Evolutionary conservation across 2,113 vertebrate genomes (phyloP).

Genomic region (Cynoglossus semilaevis): DNA sequence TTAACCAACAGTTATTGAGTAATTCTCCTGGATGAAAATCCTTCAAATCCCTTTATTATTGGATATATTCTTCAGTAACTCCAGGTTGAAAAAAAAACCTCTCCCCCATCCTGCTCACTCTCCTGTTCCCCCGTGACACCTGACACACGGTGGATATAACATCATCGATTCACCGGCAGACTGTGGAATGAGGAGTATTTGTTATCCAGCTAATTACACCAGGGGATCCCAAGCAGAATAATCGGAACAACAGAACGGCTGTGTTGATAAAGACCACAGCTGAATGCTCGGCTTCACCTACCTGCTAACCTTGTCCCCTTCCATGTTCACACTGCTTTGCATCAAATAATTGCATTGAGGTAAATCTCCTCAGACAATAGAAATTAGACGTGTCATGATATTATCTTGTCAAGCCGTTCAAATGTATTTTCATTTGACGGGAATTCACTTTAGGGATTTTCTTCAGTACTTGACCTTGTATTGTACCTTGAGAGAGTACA

Average conservation of each 20-base stretch:
- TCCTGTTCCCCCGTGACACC: slow-evolving; percentile 33
- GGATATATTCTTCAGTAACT: background rate
- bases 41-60: background rate
- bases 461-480: slow-evolving; percentile 7
- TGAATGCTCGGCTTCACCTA: slow-evolving; percentile 32
- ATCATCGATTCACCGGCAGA: slow-evolving; percentile 41
- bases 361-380: slow-evolving; percentile 38
- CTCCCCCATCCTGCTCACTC: background rate
- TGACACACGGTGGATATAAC: slow-evolving; percentile 44
- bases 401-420: slow-evolving; percentile 9
- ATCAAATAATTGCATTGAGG: slow-evolving; percentile 33
- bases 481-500: too few species aligned
- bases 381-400: slow-evolving; percentile 26
- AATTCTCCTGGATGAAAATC: too few species aligned
- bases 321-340: slow-evolving; percentile 28
- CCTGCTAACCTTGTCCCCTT: slow-evolving; percentile 17
- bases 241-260: slow-evolving; percentile 50
- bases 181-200: slow-evolving; percentile 48
- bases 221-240: slow-evolving; percentile 60
- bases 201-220: slow-evolving; percentile 64
- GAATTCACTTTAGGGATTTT: background rate
- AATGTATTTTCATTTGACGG: background rate
- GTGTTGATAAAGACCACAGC: slow-evolving; percentile 48
- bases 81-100: background rate
- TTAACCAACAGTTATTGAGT: too few species aligned